Evolutionary conservation across 2,113 vertebrate species (phyloP).

Genomic region (Australoheros scitulus): DNA sequence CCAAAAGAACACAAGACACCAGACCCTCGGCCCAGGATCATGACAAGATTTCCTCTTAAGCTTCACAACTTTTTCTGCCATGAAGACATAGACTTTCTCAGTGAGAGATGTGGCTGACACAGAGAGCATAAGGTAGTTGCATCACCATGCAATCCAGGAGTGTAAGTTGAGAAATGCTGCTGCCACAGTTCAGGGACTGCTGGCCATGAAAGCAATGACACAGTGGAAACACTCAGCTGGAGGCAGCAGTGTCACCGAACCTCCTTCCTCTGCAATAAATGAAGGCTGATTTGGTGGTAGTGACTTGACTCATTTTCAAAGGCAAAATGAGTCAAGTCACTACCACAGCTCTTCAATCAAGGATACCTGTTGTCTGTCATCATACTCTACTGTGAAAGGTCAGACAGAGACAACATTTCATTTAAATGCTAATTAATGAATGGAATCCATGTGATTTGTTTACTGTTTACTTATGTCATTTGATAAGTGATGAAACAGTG

Average conservation of each 20-base stretch:
- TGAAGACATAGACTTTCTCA: not conserved
- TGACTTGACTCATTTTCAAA: no score
- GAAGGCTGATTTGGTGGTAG: not conserved
- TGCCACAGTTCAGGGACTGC: slow-evolving; percentile 26
- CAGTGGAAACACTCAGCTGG: slow-evolving; percentile 20
- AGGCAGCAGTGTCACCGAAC: not conserved
- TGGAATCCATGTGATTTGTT: not conserved
- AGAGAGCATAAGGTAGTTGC: not conserved
- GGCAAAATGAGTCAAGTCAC: not conserved
- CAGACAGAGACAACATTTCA: not conserved
- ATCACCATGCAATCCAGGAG: slow-evolving; percentile 5
- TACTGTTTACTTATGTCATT: not conserved
- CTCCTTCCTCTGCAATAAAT: not conserved
- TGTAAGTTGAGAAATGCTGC: slow-evolving; percentile 14
- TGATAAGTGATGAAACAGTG: not conserved
- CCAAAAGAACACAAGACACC: no score
- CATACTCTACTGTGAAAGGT: not conserved
- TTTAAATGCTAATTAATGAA: not conserved
- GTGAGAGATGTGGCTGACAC: not conserved
- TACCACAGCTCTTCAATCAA: not conserved
- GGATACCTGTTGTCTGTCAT: not conserved
- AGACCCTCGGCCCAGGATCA: no score
- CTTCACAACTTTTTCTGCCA: not conserved
- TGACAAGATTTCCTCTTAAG: no score
- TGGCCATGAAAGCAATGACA: slow-evolving; percentile 1